A percentile compares a stretch with the other conserved stretches of the same genome.
Conservation (phyloP, 1,140 invertebrate species). For the Drosophila chauvacae region DNA sequence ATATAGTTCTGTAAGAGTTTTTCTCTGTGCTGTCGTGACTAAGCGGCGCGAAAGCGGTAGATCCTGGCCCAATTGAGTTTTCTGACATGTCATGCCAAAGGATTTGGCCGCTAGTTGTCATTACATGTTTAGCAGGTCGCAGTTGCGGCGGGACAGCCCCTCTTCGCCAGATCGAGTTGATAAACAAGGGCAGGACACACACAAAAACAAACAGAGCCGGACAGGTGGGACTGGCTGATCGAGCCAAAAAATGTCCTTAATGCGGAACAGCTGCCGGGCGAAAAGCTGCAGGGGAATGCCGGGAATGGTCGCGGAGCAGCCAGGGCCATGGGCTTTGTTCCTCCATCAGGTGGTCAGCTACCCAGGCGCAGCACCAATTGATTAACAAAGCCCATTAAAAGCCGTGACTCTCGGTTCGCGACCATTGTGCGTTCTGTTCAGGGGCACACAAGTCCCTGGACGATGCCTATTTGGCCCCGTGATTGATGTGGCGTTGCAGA, state of each 20-base stretch:
- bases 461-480: conserved; percentile 68
- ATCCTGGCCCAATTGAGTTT: conserved; percentile 59
- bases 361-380: conserved; percentile 42
- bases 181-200: conserved; percentile 59
- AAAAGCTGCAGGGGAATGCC: conserved; percentile 33
- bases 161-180: conserved; percentile 33
- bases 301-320: conserved; percentile 10
- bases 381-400: conserved; percentile 80
- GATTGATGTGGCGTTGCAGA: conserved; percentile 68
- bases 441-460: conserved; percentile 28
- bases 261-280: conserved; percentile 28
- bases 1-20: neutral
- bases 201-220: conserved; percentile 47
- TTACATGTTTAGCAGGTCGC: conserved; percentile 65
- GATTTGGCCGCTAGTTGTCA: conserved; percentile 69
- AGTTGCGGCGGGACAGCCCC: neutral
- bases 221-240: conserved; percentile 41
- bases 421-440: conserved; percentile 50
- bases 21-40: conserved; percentile 50
- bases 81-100: conserved; percentile 72
- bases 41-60: conserved; percentile 56
- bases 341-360: conserved; percentile 33
- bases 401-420: conserved; percentile 63
- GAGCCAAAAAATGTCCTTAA: conserved; percentile 23
- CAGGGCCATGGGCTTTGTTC: conserved; percentile 14